A percentile compares a stretch with the other conserved stretches of the same genome.
phyloP scores from a whole-genome alignment of 2,113 vertebrate genomes.

The Myocastor coypus region DNA sequence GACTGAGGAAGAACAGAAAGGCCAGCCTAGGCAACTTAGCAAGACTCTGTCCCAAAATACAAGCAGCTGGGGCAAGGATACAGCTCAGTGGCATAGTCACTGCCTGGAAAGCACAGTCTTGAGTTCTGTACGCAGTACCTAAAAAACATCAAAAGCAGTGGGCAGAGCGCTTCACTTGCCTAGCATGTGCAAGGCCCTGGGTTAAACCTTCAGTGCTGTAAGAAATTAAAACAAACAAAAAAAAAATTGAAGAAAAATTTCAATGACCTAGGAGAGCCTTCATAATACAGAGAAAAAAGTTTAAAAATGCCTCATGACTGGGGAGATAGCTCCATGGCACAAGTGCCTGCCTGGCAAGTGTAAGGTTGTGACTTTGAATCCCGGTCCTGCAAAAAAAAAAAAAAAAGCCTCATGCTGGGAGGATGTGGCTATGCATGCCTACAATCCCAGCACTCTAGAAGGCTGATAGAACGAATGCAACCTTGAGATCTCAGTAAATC shows the following conservation, averaged over 20 bases:
- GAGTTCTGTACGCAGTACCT: not conserved
- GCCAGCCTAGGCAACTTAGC: not conserved
- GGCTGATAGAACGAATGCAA: not conserved
- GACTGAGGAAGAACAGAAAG: not conserved
- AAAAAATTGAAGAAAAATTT: conserved; percentile 28
- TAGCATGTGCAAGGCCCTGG: not conserved
- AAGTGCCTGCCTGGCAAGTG: too few species aligned
- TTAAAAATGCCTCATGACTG: not conserved
- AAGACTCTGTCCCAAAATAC: not conserved
- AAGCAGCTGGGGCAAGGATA: not conserved
- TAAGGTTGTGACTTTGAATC: too few species aligned
- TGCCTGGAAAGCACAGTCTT: not conserved
- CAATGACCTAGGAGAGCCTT: not conserved
- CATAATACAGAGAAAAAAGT: not conserved
- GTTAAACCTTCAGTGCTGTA: not conserved
- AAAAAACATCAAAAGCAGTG: too few species aligned
- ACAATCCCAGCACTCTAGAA: not conserved
- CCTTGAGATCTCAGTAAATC: not conserved
- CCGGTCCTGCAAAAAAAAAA: too few species aligned
- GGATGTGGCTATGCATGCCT: not conserved
- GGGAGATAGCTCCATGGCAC: too few species aligned
- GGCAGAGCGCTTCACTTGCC: not conserved
- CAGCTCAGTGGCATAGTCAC: not conserved
- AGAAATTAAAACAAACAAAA: not conserved
- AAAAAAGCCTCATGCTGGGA: not conserved